Percentiles rank a stretch among this genome's conserved stretches.
These are phyloP conservation scores for Drosophila paramelanica DNA, from an alignment of 2,888 invertebrate genomes.

Conservation along the genomic window DNA sequence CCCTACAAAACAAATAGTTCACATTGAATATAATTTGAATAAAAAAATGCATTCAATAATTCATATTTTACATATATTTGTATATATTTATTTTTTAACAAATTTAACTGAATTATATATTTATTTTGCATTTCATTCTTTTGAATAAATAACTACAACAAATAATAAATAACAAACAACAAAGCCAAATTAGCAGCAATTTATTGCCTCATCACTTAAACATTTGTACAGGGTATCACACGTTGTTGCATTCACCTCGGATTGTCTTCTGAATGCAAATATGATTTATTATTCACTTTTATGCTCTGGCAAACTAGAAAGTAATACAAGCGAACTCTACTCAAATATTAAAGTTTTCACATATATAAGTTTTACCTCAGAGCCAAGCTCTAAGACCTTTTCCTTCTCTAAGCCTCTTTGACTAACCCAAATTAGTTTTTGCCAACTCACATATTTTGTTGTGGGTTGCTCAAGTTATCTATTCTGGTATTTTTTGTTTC, in stretches of 20 bases:
- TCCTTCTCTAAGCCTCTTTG: neutral
- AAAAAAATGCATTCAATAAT: neutral
- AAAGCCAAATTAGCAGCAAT: too few species aligned
- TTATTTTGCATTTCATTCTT: neutral
- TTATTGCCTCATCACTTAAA: too few species aligned
- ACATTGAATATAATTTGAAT: neutral
- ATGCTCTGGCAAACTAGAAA: neutral
- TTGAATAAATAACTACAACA: too few species aligned
- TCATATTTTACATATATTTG: too few species aligned
- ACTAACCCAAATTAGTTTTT: constrained; percentile 9
- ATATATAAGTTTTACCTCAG: neutral
- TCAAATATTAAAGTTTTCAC: constrained; percentile 11
- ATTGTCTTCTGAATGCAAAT: neutral
- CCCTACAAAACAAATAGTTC: neutral
- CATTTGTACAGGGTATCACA: too few species aligned
- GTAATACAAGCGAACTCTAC: neutral
- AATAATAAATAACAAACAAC: too few species aligned
- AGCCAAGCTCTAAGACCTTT: neutral
- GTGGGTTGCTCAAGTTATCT: neutral
- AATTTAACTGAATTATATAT: neutral
- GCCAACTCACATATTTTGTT: neutral
- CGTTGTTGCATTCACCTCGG: too few species aligned
- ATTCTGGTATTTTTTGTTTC: too few species aligned
- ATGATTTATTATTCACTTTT: neutral
- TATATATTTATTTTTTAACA: neutral